Percentiles rank a stretch among this genome's conserved stretches.
Evolutionary conservation across 2,888 invertebrate genomes (phyloP).

Genomic region (Cynaeus angustus): DNA sequence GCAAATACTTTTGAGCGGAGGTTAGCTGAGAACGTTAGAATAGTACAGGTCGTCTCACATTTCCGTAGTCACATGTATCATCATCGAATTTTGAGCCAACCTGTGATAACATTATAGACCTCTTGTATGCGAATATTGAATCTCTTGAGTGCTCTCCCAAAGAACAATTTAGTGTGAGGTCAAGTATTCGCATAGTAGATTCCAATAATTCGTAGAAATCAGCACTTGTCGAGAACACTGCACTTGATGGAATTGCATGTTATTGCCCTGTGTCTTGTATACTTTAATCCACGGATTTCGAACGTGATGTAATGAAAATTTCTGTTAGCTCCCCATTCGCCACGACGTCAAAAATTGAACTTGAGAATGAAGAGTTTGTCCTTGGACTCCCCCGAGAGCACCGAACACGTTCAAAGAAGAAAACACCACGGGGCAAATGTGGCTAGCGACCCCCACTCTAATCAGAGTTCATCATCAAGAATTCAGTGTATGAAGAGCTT

Average conservation of each 20-base stretch:
- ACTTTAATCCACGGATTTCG: conserved; percentile 9
- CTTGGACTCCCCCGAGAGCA: conserved; percentile 95
- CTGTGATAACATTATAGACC: conserved; percentile 29
- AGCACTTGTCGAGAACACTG: conserved; percentile 46
- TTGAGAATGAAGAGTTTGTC: conserved; percentile 98
- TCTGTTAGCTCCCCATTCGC: conserved; percentile 91
- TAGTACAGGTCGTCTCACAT: conserved; percentile 44
- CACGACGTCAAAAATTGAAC: conserved; percentile 95
- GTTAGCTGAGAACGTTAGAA: conserved; percentile 28
- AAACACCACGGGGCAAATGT: conserved; percentile 73
- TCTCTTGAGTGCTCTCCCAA: conserved; percentile 7
- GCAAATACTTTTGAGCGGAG: too few species aligned
- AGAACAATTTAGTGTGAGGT: conserved; percentile 26
- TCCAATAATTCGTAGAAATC: conserved; percentile 42
- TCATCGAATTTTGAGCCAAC: conserved; percentile 34
- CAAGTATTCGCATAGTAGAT: conserved; percentile 39
- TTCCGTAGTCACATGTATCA: conserved; percentile 16
- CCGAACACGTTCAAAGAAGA: conserved; percentile 86
- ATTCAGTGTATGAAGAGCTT: conserved; percentile 75
- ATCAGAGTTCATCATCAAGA: conserved; percentile 76
- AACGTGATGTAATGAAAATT: conserved; percentile 40
- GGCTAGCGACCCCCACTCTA: conserved; percentile 71
- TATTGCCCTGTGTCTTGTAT: conserved; percentile 33
- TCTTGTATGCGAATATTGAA: conserved; percentile 35
- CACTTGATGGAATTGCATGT: conserved; percentile 45